These are phyloP conservation scores for Phyllopteryx taeniolatus DNA, from an alignment of 2,113 vertebrate species.

Conservation along the genomic window DNA sequence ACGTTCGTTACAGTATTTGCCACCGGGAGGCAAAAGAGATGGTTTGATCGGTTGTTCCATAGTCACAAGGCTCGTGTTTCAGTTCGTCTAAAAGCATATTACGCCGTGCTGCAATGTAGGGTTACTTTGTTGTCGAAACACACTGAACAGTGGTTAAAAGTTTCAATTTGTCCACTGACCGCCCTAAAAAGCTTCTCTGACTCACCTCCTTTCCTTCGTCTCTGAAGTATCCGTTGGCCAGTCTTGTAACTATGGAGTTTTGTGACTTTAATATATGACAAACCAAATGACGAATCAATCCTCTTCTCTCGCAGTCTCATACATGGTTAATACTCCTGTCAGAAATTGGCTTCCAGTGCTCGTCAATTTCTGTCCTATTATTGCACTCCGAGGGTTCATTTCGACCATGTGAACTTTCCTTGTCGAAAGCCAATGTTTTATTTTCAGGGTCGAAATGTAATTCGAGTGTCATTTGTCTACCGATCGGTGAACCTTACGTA, in stretches of 20 bases:
- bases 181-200: not conserved
- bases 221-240: not conserved
- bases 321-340: constrained; percentile 3
- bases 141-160: not conserved
- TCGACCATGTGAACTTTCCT: not conserved
- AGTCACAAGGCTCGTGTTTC: not conserved
- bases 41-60: not conserved
- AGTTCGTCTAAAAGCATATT: not conserved
- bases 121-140: not conserved
- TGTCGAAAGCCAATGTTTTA: not conserved
- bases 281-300: not conserved
- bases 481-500: not conserved
- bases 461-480: not conserved
- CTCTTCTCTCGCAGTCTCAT: not conserved
- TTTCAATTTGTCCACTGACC: too few species aligned
- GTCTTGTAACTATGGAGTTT: not conserved
- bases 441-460: constrained; percentile 3
- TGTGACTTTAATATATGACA: not conserved
- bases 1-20: not conserved
- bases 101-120: not conserved
- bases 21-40: not conserved
- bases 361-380: constrained; percentile 5
- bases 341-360: constrained; percentile 2
- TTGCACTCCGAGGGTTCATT: constrained; percentile 1
- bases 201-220: not conserved